Evolutionary conservation across 2,113 vertebrate species (phyloP), one percentile per base, ranked within the genome.

Genomic region (Paratilapia polleni): DNA sequence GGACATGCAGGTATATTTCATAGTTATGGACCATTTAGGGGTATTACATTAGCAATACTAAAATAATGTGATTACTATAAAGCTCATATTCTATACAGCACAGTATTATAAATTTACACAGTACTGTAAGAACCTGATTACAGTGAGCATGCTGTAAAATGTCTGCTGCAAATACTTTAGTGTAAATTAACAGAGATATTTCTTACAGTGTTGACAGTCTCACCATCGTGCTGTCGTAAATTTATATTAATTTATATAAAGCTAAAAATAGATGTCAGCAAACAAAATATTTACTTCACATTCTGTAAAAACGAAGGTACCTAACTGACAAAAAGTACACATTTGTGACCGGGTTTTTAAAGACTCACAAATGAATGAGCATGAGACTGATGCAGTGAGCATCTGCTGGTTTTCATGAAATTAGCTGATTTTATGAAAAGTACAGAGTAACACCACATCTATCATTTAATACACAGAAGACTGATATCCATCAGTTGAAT

Each of bases 401-500:
- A 19, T 11, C 22, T 15, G 64, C 22, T 66, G 38, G 8, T 66
- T 43, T 66, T 43, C 36, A 36, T 36, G 36, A 0, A 4, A 26
- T 68, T 11, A 26, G 63, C 43, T 47, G 63, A 26, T 24, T 1
- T 47, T 66, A 24, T 52, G 66, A 31, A 36, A 6, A 11, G 63
- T 0, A 47, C 14, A 47, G 66, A 13, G 20, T 1, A 52, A 31
- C 43, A 20, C 6, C 66, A 12, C 24, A 24, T 0, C 43, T 28
- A 2, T 49, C 28, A 13, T 28, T 52, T 49, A 28, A 52, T 70
- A 15, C 64, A 31, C 66, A 70, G 8, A 12, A 52, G 66, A 17
- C 68, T 1, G 68, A 73, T 54, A 31, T 19, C 20, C 43, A n/a
- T 3, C 47, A 52, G 1, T 4, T 7, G 26, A 49, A 31, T n/a